Evolutionary conservation across 1,140 invertebrate genomes (phyloP), one percentile per base, ranked within the genome.

Genomic region (Pomacea maculata): DNA sequence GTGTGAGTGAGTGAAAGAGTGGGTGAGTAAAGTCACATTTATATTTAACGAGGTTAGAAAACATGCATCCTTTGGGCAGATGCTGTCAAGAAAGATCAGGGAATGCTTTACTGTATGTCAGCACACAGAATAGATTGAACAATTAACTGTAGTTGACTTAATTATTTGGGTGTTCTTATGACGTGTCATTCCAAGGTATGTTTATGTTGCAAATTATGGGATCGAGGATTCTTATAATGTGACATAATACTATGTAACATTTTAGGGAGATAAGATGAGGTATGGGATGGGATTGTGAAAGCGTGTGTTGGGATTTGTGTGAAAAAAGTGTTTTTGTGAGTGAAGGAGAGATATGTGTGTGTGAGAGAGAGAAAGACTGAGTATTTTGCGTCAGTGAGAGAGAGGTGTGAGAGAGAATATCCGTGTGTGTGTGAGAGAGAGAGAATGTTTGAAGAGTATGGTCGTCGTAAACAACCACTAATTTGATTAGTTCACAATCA

Each of bases 1-100:
- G 64, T 55, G 34, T 78, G 65, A 45, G 76, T 78, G 65, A 34
- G 76, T 68, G 64, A 34, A 3, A 29, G 34, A 52, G 76, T 68
- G 76, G n/a, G 64, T 70, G 64, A 21, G 76, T 54, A 45, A 19
- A 29, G 4, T 63, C 7, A 61, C 25, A 57, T 15, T 55, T 34
- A 61, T 65, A 21, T 29, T 25, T 17, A 45, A 45, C 34, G 75
- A 52, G 75, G 21, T 19, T 19, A 11, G 25, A 21, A 34, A 57
- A 57, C 17, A 21, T 61, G 1, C 1, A n/a, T 25, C 10, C 45
- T 65, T 61, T 65, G 75, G 52, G 15, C 65, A 63, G 52, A 63
- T 77, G 10, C 65, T 19, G 52, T 19, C 65, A 1, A 45, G 52
- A 21, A 29, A 15, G 75, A 34, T 57, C 21, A 25, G 8, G 0